These are phyloP conservation scores for Sebastes oblongus DNA, from an alignment of 2,797 vertebrate genomes.

Conservation along the genomic window DNA sequence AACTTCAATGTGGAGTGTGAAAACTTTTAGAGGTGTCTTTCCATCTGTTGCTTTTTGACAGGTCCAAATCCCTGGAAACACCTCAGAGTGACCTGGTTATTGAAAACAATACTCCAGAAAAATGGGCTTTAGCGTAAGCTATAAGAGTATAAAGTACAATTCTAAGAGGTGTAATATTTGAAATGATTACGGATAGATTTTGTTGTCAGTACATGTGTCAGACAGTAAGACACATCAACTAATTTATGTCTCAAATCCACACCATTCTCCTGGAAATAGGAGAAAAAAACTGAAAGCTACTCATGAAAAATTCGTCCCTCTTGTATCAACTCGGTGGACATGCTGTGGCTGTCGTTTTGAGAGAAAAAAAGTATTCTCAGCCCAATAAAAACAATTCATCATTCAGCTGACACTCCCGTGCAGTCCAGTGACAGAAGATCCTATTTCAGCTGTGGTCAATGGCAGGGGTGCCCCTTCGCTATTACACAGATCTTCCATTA, in stretches of 20 bases:
- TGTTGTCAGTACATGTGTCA: background rate
- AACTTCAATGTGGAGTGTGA: conserved; percentile 10
- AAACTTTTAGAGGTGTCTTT: conserved; percentile 7
- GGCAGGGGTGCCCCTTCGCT: conserved; percentile 5
- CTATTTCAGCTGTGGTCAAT: conserved; percentile 40
- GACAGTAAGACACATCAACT: background rate
- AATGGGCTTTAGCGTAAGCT: background rate
- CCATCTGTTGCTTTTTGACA: conserved; percentile 17
- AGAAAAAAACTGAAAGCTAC: background rate
- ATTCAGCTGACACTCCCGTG: conserved; percentile 9
- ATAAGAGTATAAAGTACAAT: background rate
- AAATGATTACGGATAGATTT: background rate
- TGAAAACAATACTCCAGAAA: background rate
- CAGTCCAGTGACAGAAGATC: conserved; percentile 27
- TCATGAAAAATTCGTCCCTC: background rate
- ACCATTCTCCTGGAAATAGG: background rate
- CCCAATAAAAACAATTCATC: conserved; percentile 41
- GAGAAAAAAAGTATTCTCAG: conserved; percentile 5
- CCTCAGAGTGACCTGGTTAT: background rate
- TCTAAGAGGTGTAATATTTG: background rate
- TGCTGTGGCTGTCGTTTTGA: background rate
- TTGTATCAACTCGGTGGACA: background rate
- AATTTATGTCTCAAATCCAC: background rate
- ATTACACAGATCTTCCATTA: conserved; percentile 44
- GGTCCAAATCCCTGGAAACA: conserved; percentile 11